Percentiles rank a stretch among this genome's conserved stretches.
Conservation (phyloP, 2,888 invertebrate genomes). For the Andrena marginata region DNA sequence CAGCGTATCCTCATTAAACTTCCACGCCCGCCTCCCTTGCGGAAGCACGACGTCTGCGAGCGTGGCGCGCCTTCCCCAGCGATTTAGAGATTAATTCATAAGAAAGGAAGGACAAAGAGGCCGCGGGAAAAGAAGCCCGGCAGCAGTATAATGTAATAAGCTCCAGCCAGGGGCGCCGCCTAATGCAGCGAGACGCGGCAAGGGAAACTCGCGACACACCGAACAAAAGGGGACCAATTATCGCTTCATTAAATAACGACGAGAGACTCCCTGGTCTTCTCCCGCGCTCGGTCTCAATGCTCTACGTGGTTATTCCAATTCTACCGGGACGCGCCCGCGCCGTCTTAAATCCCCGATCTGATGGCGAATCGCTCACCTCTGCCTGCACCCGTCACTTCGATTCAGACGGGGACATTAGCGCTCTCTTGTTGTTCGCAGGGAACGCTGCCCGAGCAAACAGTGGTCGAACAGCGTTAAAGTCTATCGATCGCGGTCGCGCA, state of each 20-base stretch:
- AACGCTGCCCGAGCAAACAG: background rate
- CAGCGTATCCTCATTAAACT: slow-evolving; percentile 48
- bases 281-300: background rate
- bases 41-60: slow-evolving; percentile 28
- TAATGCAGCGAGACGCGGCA: slow-evolving; percentile 36
- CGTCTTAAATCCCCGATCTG: background rate
- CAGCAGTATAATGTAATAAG: slow-evolving; percentile 40
- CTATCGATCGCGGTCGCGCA: slow-evolving; percentile 8
- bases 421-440: no score
- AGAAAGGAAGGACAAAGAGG: slow-evolving; percentile 45
- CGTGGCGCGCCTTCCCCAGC: slow-evolving; percentile 15
- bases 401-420: no score
- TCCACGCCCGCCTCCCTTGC: slow-evolving; percentile 28
- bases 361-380: background rate
- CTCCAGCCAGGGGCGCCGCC: slow-evolving; percentile 6
- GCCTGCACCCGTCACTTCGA: no score
- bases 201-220: slow-evolving; percentile 4
- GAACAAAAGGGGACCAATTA: slow-evolving; percentile 41
- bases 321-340: background rate
- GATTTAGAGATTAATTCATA: slow-evolving; percentile 55
- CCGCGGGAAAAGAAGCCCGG: slow-evolving; percentile 33
- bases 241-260: slow-evolving; percentile 33
- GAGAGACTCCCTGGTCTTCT: background rate
- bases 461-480: background rate
- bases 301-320: slow-evolving; percentile 3